Evolutionary conservation across 2,113 vertebrate species (phyloP).

Genomic region (Gavialis gangeticus): DNA sequence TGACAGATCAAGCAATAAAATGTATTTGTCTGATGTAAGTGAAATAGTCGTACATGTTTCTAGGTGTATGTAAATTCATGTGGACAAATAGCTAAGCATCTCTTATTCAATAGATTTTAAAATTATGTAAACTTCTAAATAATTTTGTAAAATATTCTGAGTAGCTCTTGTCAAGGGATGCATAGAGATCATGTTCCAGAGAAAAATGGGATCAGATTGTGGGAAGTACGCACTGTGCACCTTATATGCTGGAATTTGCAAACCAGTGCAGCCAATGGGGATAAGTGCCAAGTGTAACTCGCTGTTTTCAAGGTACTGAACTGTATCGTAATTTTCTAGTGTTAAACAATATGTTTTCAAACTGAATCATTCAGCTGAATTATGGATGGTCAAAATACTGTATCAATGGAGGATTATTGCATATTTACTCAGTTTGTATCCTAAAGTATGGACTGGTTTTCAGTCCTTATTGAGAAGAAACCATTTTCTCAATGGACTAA

Average conservation of each 20-base stretch:
- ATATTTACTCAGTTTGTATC: not conserved
- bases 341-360: not conserved
- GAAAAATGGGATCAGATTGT: not conserved
- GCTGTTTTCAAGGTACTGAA: not conserved
- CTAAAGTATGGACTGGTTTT: not conserved
- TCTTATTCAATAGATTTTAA: not conserved
- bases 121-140: not conserved
- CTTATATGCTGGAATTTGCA: not conserved
- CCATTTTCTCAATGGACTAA: not conserved
- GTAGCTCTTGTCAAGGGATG: not conserved
- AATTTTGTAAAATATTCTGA: not conserved
- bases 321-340: not conserved
- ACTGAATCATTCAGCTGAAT: rapidly evolving
- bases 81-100: not conserved
- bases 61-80: not conserved
- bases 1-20: conserved; percentile 92
- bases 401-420: not conserved
- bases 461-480: not conserved
- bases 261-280: rapidly evolving
- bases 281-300: not conserved
- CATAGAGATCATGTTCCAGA: not conserved
- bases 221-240: not conserved
- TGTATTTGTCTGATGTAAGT: conserved; percentile 94
- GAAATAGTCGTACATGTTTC: not conserved
- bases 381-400: not conserved